phyloP scores from a whole-genome alignment of 2,797 vertebrate species.

The Manis javanica region DNA sequence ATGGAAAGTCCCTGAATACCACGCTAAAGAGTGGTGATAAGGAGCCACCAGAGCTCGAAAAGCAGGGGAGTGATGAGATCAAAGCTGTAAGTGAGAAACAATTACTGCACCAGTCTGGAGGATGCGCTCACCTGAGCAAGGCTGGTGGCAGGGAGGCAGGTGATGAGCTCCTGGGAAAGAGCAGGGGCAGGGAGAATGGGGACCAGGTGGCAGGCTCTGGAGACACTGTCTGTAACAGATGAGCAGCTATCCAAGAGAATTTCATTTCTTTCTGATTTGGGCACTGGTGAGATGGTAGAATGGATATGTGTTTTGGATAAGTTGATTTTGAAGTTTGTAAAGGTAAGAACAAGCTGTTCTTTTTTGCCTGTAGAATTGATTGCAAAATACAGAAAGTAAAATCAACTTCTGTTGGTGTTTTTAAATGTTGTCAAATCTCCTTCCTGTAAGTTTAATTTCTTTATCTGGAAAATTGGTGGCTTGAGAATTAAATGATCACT shows the following conservation, averaged over 20 bases:
- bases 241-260: neutral
- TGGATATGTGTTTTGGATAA: neutral
- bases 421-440: neutral
- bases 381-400: neutral
- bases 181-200: neutral
- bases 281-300: neutral
- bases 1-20: neutral
- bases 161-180: neutral
- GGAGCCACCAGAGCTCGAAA: neutral
- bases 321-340: neutral
- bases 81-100: neutral
- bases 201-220: neutral
- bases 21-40: neutral
- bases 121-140: neutral
- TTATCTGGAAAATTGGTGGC: neutral
- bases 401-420: neutral
- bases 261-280: neutral
- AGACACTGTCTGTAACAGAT: neutral
- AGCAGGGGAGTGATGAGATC: neutral
- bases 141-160: neutral
- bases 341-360: neutral
- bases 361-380: slow-evolving; percentile 28
- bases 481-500: neutral
- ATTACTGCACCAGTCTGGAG: neutral
- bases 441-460: neutral